Evolutionary conservation across 2,888 invertebrate genomes (phyloP), one percentile per base, ranked within the genome.

Genomic region (Pelosia muscerda): DNA sequence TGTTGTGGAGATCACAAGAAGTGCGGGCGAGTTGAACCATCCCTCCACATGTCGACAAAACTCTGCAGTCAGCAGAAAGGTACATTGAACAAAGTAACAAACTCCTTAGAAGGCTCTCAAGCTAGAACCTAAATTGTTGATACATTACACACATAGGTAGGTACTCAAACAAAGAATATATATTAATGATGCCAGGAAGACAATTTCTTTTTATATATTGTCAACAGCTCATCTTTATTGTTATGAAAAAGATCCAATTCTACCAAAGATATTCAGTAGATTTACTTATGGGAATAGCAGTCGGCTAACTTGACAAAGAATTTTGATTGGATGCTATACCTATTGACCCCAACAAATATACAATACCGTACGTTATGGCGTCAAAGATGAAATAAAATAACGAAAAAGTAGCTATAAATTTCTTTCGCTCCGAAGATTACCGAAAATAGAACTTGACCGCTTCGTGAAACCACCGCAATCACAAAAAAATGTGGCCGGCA

Each of bases 21-120:
- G 81, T 77, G 81, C 84, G 85, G 84, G 83, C 87, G 82, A 86
- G 86, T 88, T 93, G 89, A 91, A 82, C 76, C 86, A 84, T 85
- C 87, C 82, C 87, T 90, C 89, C 92, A 89, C 90, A 94, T 93
- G 94, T 88, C 90, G 91, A 91, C 88, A 90, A 88, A 83, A 88
- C 88, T 90, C 90, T 92, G 91, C 92, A 88, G 88, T 87, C 91
- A 91, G 93, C 94, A 92, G 94, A 93, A 95, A 95, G 94, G 94
- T 90, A 80, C 2, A 19, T 49, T 26, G 11, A 28, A 19, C 19
- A 38, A 38, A 38, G 19, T 23, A 28, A 19, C 19, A 38, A 38
- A 38, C 23, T 23, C 28, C 2, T 56, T 15, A 15, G 3, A 38
- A 38, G 34, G 8, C 56, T 15, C 22, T 23, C 11, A 2, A 22